phyloP scores from a whole-genome alignment of 2,888 invertebrate genomes.

The Thysanoteuthis rhombus region DNA sequence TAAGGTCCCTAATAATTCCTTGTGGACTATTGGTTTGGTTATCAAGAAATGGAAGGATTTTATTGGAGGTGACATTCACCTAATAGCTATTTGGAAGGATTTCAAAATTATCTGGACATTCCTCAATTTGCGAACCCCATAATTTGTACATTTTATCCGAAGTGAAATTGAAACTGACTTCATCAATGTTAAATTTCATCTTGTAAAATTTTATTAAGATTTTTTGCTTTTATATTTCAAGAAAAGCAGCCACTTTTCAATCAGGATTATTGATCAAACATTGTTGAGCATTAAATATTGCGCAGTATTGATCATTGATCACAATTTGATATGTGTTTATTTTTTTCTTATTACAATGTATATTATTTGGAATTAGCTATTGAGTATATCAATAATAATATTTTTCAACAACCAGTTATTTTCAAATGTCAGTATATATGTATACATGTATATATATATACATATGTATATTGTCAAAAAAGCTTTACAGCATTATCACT shows the following conservation, averaged over 20 bases:
- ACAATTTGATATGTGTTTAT: background rate
- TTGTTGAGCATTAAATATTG: too few species aligned
- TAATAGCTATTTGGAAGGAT: too few species aligned
- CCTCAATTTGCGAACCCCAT: background rate
- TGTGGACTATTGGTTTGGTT: background rate
- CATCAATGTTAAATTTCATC: background rate
- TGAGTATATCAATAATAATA: background rate
- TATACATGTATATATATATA: background rate
- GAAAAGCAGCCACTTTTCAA: background rate
- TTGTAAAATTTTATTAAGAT: background rate
- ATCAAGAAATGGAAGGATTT: background rate
- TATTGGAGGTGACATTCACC: background rate
- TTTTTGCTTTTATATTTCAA: too few species aligned
- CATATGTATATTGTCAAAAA: too few species aligned
- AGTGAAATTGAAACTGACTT: background rate
- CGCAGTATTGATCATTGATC: background rate
- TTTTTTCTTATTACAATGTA: background rate
- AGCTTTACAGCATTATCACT: too few species aligned
- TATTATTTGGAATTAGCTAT: background rate
- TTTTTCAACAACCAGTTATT: too few species aligned
- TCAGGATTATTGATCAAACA: background rate
- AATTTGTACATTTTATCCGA: background rate
- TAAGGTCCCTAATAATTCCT: too few species aligned
- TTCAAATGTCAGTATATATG: background rate
- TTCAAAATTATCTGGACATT: background rate